Conservation (phyloP, 2,797 vertebrate species). For the Petrocephalus sullivani region DNA sequence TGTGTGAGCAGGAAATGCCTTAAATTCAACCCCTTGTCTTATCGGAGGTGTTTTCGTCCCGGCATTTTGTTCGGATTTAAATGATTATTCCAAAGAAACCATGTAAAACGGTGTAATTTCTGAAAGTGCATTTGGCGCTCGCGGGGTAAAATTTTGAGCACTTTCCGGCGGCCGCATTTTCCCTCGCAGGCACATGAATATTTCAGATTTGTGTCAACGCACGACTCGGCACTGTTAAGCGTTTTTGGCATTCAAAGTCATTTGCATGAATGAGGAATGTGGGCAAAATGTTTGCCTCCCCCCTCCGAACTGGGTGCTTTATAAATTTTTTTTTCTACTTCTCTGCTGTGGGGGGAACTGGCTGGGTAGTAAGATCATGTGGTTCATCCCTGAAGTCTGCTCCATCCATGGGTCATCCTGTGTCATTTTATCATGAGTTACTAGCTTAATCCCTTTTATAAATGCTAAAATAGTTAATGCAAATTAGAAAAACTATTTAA, state of each 20-base stretch:
- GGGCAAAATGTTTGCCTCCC: not conserved
- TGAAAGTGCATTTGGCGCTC: conserved; percentile 5
- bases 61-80: conserved; percentile 12
- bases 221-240: not conserved
- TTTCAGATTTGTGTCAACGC: not conserved
- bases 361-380: not conserved
- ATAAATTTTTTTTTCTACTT: not conserved
- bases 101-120: not conserved
- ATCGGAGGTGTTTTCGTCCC: not conserved
- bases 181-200: not conserved
- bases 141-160: conserved; percentile 16
- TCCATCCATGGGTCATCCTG: not conserved
- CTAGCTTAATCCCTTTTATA: not conserved
- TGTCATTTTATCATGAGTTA: not conserved
- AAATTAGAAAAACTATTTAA: not conserved
- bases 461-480: not conserved
- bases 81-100: conserved; percentile 16
- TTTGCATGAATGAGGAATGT: not conserved
- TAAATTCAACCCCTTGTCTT: conserved; percentile 3
- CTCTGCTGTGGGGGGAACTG: not conserved
- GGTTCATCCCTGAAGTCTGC: not conserved
- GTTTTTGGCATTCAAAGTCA: not conserved
- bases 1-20: not conserved
- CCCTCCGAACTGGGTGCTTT: not conserved
- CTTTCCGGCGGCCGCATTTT: not conserved